phyloP scores from a whole-genome alignment of 2,113 vertebrate species.

The Brienomyrus brachyistius region DNA sequence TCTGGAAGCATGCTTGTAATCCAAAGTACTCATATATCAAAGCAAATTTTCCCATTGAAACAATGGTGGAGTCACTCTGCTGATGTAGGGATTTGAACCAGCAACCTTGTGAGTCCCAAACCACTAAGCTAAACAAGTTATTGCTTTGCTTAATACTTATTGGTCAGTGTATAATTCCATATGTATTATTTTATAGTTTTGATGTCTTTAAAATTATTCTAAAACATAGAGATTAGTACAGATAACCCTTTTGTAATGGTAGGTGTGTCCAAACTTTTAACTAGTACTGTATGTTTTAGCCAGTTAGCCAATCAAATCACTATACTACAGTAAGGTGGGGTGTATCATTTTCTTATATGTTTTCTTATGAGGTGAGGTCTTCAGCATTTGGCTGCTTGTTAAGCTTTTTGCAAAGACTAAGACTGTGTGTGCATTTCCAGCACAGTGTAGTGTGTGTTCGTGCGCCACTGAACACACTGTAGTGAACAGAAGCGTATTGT shows the following conservation, averaged over 20 bases:
- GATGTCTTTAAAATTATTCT: neutral
- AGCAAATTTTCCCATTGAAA: no score
- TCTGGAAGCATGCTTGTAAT: no score
- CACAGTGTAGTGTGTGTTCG: neutral
- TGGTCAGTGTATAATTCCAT: neutral
- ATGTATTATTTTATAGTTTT: no score
- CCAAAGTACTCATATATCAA: no score
- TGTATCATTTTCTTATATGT: neutral
- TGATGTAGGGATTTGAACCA: neutral
- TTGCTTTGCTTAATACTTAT: neutral
- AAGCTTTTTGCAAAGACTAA: neutral
- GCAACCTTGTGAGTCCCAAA: neutral
- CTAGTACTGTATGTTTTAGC: neutral
- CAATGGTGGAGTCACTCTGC: neutral
- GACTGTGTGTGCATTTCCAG: neutral
- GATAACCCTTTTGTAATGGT: neutral
- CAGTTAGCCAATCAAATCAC: neutral
- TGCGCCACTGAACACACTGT: neutral
- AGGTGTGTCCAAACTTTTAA: neutral
- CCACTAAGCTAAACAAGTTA: neutral
- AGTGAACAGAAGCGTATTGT: neutral
- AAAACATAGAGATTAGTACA: neutral
- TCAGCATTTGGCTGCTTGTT: neutral
- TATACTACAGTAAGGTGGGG: neutral
- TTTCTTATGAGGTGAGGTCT: neutral